Conservation (phyloP, 1,140 invertebrate genomes). For the Ruditapes philippinarum region DNA sequence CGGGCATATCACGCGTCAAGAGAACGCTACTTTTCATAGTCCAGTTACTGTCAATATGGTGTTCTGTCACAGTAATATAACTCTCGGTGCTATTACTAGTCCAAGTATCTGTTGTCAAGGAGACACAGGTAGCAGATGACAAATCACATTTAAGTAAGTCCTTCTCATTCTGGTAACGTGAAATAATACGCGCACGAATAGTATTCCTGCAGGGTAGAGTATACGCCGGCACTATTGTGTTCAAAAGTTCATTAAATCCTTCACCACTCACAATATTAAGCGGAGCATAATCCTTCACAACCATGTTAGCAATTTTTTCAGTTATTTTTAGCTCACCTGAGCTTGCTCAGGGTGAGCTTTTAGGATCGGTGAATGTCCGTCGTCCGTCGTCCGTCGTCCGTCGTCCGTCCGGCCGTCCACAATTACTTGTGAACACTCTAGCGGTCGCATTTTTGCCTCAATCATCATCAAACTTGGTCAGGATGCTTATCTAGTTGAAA, state of each 20-base stretch:
- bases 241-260: background rate
- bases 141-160: background rate
- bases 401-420: too few relatives aligned
- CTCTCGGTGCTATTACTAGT: conserved; percentile 31
- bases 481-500: too few relatives aligned
- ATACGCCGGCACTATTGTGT: background rate
- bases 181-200: background rate
- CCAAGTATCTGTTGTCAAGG: conserved; percentile 26
- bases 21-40: conserved; percentile 3
- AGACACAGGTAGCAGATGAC: background rate
- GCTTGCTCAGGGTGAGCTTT: too few relatives aligned
- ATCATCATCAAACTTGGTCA: too few relatives aligned
- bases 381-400: too few relatives aligned
- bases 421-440: too few relatives aligned
- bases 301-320: background rate
- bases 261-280: background rate
- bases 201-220: too few relatives aligned
- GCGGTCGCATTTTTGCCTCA: too few relatives aligned
- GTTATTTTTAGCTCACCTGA: too few relatives aligned
- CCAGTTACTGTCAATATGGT: conserved; percentile 18
- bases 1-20: conserved; percentile 31
- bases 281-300: conserved; percentile 16
- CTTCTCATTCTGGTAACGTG: background rate
- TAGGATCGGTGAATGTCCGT: too few relatives aligned
- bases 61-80: conserved; percentile 41